Evolutionary conservation across 2,888 invertebrate species (phyloP).

Genomic region (Phengaris arion): DNA sequence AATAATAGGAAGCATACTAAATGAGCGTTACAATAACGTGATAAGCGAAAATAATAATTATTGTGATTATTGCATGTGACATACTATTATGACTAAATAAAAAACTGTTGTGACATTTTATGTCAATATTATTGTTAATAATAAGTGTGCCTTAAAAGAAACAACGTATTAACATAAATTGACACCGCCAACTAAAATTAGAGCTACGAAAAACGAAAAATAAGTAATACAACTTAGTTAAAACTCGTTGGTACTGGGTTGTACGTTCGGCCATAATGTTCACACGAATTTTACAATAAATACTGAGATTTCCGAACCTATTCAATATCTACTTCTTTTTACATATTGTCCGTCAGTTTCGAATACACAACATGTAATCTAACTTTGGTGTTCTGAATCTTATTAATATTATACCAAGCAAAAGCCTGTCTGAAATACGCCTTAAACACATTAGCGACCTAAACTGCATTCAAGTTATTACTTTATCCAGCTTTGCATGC

Average conservation of each 20-base stretch:
- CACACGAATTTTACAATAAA: conserved; percentile 16
- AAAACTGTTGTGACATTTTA: not conserved
- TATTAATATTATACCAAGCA: conserved; percentile 5
- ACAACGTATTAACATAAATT: conserved; percentile 1
- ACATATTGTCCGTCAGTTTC: not conserved
- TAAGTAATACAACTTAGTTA: not conserved
- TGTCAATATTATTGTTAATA: not conserved
- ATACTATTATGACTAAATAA: not conserved
- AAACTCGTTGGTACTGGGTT: conserved; percentile 10
- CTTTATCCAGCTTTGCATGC: not conserved
- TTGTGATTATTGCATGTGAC: conserved; percentile 21
- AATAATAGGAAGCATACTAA: conserved; percentile 4
- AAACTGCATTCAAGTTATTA: not conserved
- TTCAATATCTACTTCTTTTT: not conserved
- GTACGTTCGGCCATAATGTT: not conserved
- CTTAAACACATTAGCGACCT: not conserved
- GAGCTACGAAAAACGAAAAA: not conserved
- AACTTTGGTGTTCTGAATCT: conserved; percentile 27
- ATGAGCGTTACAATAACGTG: not conserved
- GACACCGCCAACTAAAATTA: not conserved
- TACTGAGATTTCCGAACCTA: conserved; percentile 8
- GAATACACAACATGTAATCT: not conserved
- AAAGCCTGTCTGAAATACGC: not conserved
- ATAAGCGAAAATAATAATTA: conserved; percentile 6
- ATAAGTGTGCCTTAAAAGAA: not conserved